Percentiles rank a stretch among this genome's conserved stretches.
Evolutionary conservation across 2,888 invertebrate genomes (phyloP).

Genomic region (Calephelis perditalis): DNA sequence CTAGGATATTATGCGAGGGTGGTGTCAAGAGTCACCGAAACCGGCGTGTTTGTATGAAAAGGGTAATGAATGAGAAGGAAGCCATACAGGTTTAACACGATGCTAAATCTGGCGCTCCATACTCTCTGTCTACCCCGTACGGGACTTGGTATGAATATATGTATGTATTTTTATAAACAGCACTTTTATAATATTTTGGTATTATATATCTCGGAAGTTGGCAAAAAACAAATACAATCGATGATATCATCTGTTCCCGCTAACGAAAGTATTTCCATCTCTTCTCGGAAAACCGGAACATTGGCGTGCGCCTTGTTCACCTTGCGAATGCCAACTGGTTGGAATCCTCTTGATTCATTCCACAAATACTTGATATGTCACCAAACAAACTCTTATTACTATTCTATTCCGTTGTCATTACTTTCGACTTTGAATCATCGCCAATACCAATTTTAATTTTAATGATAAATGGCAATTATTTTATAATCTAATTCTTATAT

Average conservation of each 20-base stretch:
- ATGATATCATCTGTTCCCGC: slow-evolving; percentile 39
- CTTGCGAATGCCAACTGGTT: slow-evolving; percentile 40
- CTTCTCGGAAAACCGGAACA: slow-evolving; percentile 50
- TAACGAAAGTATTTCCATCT: slow-evolving; percentile 39
- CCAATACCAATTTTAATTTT: too few relatives aligned
- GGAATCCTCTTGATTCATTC: slow-evolving; percentile 41
- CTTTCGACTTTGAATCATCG: neutral
- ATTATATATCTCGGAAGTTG: slow-evolving; percentile 29
- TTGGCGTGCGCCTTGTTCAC: slow-evolving; percentile 39
- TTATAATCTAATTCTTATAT: too few relatives aligned
- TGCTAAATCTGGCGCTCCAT: too few relatives aligned
- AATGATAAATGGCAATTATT: too few relatives aligned
- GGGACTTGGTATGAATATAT: neutral
- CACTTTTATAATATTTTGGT: neutral
- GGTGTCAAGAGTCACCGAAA: too few relatives aligned
- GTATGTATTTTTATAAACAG: neutral
- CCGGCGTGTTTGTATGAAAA: too few relatives aligned
- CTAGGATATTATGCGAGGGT: too few relatives aligned
- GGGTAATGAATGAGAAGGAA: too few relatives aligned
- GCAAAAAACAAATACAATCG: slow-evolving; percentile 18
- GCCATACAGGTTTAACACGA: too few relatives aligned
- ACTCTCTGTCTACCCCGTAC: too few relatives aligned
- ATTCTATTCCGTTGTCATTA: neutral
- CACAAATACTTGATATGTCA: slow-evolving; percentile 29
- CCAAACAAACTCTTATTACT: slow-evolving; percentile 15